Percentiles rank a stretch among this genome's conserved stretches.
These are phyloP conservation scores for Siphlonurus alternatus DNA, from an alignment of 2,888 invertebrate genomes.

Conservation along the genomic window DNA sequence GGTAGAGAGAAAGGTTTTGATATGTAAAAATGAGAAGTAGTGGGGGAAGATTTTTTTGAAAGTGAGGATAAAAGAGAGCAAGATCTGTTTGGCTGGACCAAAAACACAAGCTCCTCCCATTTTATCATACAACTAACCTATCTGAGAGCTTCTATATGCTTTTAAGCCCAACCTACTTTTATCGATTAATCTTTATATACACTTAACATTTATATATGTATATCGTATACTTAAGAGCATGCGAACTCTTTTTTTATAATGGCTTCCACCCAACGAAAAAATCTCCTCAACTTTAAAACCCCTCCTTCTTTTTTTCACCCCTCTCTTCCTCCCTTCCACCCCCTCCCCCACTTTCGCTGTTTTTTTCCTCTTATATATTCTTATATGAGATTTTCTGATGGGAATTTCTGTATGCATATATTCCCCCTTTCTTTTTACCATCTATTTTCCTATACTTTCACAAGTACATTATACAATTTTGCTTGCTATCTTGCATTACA, in stretches of 20 bases:
- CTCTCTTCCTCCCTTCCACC: background rate
- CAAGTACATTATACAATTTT: background rate
- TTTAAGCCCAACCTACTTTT: background rate
- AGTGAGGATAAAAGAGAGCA: too few species aligned
- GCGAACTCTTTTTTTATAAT: background rate
- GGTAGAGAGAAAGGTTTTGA: background rate
- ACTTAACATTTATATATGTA: background rate
- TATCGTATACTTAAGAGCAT: background rate
- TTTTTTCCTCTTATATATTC: too few species aligned
- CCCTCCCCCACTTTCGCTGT: background rate
- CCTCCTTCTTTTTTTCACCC: background rate
- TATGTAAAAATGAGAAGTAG: background rate
- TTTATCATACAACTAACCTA: background rate
- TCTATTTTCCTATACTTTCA: background rate
- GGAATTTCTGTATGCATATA: background rate
- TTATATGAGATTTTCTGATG: too few species aligned
- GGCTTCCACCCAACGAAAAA: background rate
- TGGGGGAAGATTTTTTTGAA: background rate
- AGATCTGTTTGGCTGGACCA: background rate
- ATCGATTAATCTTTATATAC: background rate
- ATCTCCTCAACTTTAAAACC: background rate
- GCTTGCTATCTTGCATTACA: background rate
- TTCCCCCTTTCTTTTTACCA: background rate
- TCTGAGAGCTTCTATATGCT: background rate
- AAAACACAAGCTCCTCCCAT: background rate